phyloP scores from a whole-genome alignment of 2,888 invertebrate genomes.

The Andrena bucephala region DNA sequence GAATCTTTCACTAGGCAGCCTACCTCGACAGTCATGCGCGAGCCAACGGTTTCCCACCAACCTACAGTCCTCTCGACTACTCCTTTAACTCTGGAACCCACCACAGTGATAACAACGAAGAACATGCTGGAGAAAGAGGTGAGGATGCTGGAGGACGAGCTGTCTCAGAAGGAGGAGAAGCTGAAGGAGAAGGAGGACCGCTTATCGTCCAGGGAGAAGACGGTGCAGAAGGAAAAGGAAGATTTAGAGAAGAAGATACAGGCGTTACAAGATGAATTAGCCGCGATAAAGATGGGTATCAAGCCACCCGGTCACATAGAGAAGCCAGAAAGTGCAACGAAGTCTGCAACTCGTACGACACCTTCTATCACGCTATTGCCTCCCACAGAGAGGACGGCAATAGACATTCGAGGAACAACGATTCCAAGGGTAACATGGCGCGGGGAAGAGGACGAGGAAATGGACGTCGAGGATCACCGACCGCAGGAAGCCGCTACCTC shows the following conservation, averaged over 20 bases:
- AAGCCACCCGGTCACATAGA: neutral
- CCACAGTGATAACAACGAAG: constrained; percentile 17
- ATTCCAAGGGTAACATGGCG: neutral
- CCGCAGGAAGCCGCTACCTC: constrained; percentile 10
- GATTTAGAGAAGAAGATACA: constrained; percentile 40
- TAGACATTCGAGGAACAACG: constrained; percentile 27
- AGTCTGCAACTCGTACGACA: constrained; percentile 1
- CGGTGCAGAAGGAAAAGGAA: constrained; percentile 53
- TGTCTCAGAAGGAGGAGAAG: constrained; percentile 29
- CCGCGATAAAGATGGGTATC: constrained; percentile 18
- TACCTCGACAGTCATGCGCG: neutral
- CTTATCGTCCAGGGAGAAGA: constrained; percentile 36
- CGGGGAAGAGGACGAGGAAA: neutral
- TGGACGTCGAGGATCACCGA: neutral
- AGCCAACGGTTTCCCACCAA: neutral
- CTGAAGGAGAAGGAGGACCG: constrained; percentile 38
- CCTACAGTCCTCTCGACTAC: too few species aligned
- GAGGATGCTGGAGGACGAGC: constrained; percentile 45
- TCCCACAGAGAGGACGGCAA: constrained; percentile 44
- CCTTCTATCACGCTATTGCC: constrained; percentile 31
- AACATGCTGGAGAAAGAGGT: constrained; percentile 59
- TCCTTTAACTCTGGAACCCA: constrained; percentile 2
- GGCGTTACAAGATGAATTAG: constrained; percentile 20
- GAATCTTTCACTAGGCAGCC: neutral
- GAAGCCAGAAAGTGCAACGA: neutral